Percentiles rank a stretch among this genome's conserved stretches.
Evolutionary conservation across 2,888 invertebrate genomes (phyloP).

Genomic region (Achlya flavicornis): DNA sequence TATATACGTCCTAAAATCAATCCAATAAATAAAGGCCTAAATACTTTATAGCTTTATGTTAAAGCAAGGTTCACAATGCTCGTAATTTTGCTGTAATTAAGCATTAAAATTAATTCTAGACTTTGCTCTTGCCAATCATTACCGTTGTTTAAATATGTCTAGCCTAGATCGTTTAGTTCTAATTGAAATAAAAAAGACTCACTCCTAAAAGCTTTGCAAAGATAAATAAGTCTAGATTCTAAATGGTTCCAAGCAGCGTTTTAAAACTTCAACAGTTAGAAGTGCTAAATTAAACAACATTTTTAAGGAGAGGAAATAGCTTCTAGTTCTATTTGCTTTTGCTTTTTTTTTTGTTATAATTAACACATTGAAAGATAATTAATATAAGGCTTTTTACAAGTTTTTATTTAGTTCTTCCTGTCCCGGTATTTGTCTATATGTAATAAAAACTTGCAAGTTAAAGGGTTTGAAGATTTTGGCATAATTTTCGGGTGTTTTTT

Average conservation of each 20-base stretch:
- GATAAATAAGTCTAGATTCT: slow-evolving; percentile 6
- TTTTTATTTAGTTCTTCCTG: no score
- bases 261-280: neutral
- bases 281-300: neutral
- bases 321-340: no score
- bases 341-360: no score
- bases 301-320: neutral
- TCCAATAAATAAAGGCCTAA: neutral
- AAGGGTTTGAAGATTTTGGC: no score
- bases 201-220: neutral
- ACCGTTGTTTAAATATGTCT: neutral
- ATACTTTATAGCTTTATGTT: no score
- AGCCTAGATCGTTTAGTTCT: neutral
- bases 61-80: neutral
- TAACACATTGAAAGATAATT: no score
- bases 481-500: no score
- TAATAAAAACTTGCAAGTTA: no score
- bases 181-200: neutral
- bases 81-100: neutral
- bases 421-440: no score
- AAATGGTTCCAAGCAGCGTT: neutral
- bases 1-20: no score
- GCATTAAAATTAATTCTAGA: neutral
- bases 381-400: no score
- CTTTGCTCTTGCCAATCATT: neutral